Base-by-base conservation (phyloP, 1,140 invertebrate genomes). In the Yoshiicerus persimilis region DNA sequence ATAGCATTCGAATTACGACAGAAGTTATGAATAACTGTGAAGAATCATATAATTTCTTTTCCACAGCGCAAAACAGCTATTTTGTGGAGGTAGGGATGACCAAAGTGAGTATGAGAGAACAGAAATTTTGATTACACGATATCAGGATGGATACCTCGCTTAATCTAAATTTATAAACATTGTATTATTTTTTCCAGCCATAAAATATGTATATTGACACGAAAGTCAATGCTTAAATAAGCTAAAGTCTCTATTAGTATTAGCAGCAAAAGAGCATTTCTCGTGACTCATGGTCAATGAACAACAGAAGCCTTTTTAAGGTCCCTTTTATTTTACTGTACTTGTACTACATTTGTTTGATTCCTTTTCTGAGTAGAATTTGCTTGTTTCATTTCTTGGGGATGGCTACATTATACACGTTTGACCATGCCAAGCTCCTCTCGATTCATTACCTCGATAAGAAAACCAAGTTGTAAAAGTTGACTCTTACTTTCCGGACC, bases 401-500 rank as follows among this genome's bases (percentile, higher is more conserved):
- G 27, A n/a, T 70, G 27, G 66, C 30, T 70, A 30, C 30, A 70
- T 70, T 70, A 30, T 70, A 70, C n/a, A n/a, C 20, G 47, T 4
- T 70, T 70, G 66, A 16, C 30, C 25, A 70, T 27, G 13, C 66
- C 30, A 30, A 30, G 66, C 30, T 70, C 66, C 66, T 70, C 64
- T 10, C 30, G 87, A 89, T 89, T 89, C 86, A 86, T 39, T 75
- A 34, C 85, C 64, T n/a, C 77, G 89, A 89, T 89, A 89, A 89
- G 87, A 36, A 38, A n/a, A 13, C 66, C 64, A 77, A 62, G 70
- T 86, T 88, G 87, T 89, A 87, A 88, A 87, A 89, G 86, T 87
- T 87, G 89, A 88, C 87, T 89, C 89, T 89, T 89, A 88, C 88
- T 89, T 88, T 88, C 89, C 85, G 62, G 36, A 87, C 75, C 84